Evolutionary conservation across 2,797 vertebrate species (phyloP).

Genomic region (Garrulus glandarius): DNA sequence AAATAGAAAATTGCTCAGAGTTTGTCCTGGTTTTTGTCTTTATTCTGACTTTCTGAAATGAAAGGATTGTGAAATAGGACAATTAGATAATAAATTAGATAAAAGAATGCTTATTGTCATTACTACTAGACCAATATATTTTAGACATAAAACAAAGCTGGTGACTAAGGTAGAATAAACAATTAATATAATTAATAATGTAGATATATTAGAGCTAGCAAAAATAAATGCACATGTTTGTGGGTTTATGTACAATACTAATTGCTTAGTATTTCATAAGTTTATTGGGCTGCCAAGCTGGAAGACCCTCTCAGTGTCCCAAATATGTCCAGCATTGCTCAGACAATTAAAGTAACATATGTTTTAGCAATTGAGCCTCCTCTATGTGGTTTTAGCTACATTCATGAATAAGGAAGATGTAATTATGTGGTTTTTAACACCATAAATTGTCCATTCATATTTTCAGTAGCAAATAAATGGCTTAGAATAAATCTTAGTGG

Average conservation of each 20-base stretch:
- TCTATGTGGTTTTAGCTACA: neutral
- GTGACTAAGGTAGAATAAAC: neutral
- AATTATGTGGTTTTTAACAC: neutral
- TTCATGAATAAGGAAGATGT: neutral
- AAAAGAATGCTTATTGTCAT: neutral
- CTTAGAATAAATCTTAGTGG: neutral
- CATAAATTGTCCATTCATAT: neutral
- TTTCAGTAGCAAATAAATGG: neutral
- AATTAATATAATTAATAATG: too few relatives aligned
- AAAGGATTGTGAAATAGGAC: neutral
- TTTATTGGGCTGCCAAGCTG: neutral
- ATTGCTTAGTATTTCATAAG: neutral
- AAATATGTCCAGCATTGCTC: neutral
- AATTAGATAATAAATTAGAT: neutral
- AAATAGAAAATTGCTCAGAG: neutral
- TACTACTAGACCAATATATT: neutral
- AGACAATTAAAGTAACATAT: neutral
- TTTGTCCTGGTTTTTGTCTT: neutral
- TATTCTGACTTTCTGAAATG: neutral
- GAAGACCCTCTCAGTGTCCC: neutral
- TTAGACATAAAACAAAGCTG: neutral
- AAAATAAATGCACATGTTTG: neutral
- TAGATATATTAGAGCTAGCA: neutral
- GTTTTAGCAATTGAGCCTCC: neutral
- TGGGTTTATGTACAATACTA: neutral